phyloP scores from a whole-genome alignment of 2,113 vertebrate species.

The Microtus montanus region DNA sequence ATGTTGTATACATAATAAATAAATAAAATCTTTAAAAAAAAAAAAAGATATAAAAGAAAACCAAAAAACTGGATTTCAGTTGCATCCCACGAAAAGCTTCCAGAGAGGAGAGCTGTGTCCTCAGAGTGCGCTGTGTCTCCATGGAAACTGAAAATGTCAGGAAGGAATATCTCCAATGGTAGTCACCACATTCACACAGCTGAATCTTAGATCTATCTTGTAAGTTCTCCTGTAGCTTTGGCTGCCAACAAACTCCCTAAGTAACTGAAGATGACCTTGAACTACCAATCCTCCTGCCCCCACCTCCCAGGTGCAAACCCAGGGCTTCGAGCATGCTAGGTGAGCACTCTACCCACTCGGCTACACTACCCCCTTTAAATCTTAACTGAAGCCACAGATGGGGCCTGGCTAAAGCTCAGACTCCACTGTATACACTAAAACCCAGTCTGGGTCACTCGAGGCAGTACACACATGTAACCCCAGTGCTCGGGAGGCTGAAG shows the following conservation, averaged over 20 bases:
- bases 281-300: neutral
- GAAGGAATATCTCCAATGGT: neutral
- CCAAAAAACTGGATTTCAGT: neutral
- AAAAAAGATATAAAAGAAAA: too few species aligned
- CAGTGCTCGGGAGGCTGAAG: neutral
- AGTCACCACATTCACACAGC: neutral
- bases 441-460: neutral
- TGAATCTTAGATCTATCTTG: neutral
- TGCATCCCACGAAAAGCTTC: neutral
- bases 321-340: neutral
- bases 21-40: too few species aligned
- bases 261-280: neutral
- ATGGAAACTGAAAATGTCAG: neutral
- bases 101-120: neutral
- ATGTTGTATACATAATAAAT: too few species aligned
- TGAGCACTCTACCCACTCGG: neutral
- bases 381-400: neutral
- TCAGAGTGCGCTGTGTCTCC: neutral
- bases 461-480: neutral
- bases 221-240: too few species aligned
- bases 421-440: neutral
- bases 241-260: neutral
- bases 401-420: neutral
- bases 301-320: neutral
- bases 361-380: neutral